Conservation (phyloP, 2,797 vertebrate species). For the Lithobates sylvaticus region DNA sequence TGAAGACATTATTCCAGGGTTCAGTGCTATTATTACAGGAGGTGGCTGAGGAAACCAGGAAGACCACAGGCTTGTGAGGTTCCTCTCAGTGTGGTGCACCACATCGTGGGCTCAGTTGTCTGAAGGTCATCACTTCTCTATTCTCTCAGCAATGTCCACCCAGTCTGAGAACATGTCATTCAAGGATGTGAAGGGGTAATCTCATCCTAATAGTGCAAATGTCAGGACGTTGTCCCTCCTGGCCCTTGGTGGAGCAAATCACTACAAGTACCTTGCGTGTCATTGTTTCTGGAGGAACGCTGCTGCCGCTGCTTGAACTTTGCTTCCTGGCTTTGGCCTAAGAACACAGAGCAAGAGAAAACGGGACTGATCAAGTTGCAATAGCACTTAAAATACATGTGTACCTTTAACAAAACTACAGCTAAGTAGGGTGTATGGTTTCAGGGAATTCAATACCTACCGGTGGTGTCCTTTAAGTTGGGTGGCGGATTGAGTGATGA, state of each 20-base stretch:
- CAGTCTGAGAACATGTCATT: neutral
- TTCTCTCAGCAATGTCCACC: too few species aligned
- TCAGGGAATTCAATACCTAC: constrained; percentile 68
- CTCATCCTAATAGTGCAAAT: constrained; percentile 41
- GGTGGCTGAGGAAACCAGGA: neutral
- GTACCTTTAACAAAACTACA: too few species aligned
- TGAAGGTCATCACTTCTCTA: neutral
- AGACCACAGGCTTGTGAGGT: neutral
- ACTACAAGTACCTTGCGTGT: neutral
- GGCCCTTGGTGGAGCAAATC: neutral
- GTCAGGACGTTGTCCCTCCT: neutral
- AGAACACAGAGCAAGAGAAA: neutral
- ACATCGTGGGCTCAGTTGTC: neutral
- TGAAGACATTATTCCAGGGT: neutral
- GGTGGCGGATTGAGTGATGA: constrained; percentile 69
- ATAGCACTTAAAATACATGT: too few species aligned
- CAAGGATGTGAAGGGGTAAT: neutral
- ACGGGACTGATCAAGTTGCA: too few species aligned
- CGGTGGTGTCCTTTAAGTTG: constrained; percentile 75
- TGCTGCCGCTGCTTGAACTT: constrained; percentile 44
- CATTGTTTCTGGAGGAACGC: constrained; percentile 53
- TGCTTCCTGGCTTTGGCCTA: constrained; percentile 44
- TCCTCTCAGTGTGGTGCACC: constrained; percentile 9
- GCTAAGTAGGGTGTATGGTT: too few species aligned
- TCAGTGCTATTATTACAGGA: neutral